A percentile compares a stretch with the other conserved stretches of the same genome.
Evolutionary conservation across 64 coral and sea anemone species (phyloP).

Genomic region (Actinia equina): DNA sequence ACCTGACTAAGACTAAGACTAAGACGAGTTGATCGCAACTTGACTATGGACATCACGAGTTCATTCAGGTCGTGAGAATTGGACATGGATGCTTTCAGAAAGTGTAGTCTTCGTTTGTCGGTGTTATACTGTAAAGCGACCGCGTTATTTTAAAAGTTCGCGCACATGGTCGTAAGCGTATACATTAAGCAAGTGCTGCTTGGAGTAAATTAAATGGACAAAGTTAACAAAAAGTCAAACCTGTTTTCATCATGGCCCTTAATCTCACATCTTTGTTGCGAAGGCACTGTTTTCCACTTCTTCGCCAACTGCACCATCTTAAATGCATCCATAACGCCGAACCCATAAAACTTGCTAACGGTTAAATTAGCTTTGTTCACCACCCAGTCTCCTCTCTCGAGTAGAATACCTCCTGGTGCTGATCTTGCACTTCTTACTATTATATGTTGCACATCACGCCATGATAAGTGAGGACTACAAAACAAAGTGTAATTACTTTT

Average conservation of each 20-base stretch:
- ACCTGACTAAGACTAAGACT: no score
- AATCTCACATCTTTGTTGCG: conserved; percentile 28
- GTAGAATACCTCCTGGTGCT: background rate
- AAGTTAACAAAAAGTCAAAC: background rate
- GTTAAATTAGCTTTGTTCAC: conserved; percentile 3
- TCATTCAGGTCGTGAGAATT: no score
- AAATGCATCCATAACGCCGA: conserved; percentile 29
- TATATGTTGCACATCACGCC: conserved; percentile 24
- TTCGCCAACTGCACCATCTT: conserved; percentile 23
- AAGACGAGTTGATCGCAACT: no score
- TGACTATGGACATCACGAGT: no score
- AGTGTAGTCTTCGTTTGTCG: no score
- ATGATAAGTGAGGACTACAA: background rate
- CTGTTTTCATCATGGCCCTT: conserved; percentile 16
- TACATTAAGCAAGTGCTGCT: no score
- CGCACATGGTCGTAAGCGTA: no score
- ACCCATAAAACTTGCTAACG: conserved; percentile 26
- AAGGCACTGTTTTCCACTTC: conserved; percentile 15
- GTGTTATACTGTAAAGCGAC: no score
- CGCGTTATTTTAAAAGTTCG: no score
- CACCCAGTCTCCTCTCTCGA: conserved; percentile 3
- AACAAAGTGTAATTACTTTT: background rate
- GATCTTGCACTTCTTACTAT: conserved; percentile 13
- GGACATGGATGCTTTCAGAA: no score
- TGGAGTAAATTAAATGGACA: no score